Base-by-base conservation (phyloP, 1,140 invertebrate species). In the Tetragnatha versicolor region DNA sequence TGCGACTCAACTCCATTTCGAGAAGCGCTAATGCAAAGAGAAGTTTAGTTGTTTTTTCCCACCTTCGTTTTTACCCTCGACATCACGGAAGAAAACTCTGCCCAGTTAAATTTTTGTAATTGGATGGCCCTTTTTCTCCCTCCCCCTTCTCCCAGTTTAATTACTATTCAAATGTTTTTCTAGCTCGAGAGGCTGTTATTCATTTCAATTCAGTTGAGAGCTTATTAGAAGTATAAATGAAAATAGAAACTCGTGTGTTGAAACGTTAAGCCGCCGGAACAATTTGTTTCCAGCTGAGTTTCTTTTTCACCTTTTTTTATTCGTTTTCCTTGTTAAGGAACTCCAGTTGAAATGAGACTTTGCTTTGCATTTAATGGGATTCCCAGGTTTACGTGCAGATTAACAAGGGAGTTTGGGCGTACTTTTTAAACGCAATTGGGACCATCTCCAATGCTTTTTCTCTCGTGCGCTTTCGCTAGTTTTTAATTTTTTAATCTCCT, bases 151-250 rank as follows among this genome's bases (percentile, higher is more conserved):
- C 73, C 47, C 73, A 31, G 73, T 77, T 77, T 77, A 77, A 77
- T 77, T 77, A 77, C 60, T 77, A 77, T 77, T 77, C 73, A 77
- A 77, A 77, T 77, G 49, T 77, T 77, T 77, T 66, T 25, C n/a
- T 51, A 20, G 35, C 63, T 49, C 20, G 14, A 39, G 27, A n/a
- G 37, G 37, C 22, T 63, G 20, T 51, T 39, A 49, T 63, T 63
- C 45, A 39, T 72, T 58, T 29, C 53, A 58, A 42, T 73, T 60
- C 39, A 37, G 70, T 55, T 53, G 73, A 77, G 73, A 66, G 73
- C 42, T 77, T 65, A 77, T 77, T 77, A 77, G 61, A 53, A 39
- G 73, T 77, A 77, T 53, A 77, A 77, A 77, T 77, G 73, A 77
- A 77, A 77, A 77, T 77, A 37, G 49, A 77, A 77, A 77, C 61